A percentile compares a stretch with the other conserved stretches of the same genome.
phyloP scores from a whole-genome alignment of 2,888 invertebrate genomes.

The Dicyrtoma fusca region DNA sequence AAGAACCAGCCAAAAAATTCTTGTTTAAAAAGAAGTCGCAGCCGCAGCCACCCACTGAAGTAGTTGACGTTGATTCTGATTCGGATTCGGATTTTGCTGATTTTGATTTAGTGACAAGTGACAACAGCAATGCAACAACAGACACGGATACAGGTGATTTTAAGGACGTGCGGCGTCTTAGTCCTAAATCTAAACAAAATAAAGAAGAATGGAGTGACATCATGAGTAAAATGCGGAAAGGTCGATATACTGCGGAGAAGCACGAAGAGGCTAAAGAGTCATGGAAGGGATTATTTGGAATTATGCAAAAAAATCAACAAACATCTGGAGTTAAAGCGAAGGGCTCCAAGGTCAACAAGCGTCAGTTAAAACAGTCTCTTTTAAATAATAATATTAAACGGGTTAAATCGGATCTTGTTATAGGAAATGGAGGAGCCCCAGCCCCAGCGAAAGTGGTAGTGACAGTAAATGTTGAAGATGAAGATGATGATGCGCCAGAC shows the following conservation, averaged over 20 bases:
- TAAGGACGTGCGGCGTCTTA: background rate
- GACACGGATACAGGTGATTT: background rate
- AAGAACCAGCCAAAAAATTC: constrained; percentile 16
- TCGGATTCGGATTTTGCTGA: constrained; percentile 28
- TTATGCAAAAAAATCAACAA: constrained; percentile 53
- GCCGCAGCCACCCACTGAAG: background rate
- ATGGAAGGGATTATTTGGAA: constrained; percentile 50
- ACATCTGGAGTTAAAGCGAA: background rate
- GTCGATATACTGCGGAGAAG: background rate
- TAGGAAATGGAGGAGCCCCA: too few relatives aligned
- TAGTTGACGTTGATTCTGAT: background rate
- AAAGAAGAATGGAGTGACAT: constrained; percentile 24
- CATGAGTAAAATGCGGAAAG: constrained; percentile 8
- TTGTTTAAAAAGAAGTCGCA: constrained; percentile 34
- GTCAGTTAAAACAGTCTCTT: too few relatives aligned
- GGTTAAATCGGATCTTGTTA: too few relatives aligned
- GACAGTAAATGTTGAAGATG: background rate
- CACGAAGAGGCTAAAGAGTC: constrained; percentile 24
- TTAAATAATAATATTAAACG: too few relatives aligned
- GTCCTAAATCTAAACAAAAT: background rate
- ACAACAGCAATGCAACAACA: background rate
- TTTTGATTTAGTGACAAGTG: constrained; percentile 9
- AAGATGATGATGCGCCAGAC: background rate
- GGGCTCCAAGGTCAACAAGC: too few relatives aligned
- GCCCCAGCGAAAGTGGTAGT: background rate